These are phyloP conservation scores for Aporrectodea caliginosa DNA, from an alignment of 1,140 invertebrate species.

Conservation along the genomic window DNA sequence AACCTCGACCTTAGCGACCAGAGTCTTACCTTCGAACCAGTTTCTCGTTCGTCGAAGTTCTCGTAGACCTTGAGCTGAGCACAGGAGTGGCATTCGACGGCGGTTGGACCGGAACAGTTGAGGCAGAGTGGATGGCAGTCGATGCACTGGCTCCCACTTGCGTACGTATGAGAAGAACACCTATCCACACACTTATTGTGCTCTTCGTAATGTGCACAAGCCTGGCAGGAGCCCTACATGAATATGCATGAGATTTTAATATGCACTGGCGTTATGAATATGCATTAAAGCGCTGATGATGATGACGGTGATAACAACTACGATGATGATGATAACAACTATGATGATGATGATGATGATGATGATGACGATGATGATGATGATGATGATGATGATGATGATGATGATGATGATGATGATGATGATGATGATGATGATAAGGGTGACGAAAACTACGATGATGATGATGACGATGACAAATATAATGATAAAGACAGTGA, in stretches of 20 bases:
- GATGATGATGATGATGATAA: too few species aligned
- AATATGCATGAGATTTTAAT: too few species aligned
- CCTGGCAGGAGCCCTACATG: too few species aligned
- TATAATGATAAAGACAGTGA: too few species aligned
- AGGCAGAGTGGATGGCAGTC: conserved; percentile 4
- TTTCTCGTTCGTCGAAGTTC: not conserved
- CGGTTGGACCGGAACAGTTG: conserved; percentile 7
- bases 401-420: not conserved
- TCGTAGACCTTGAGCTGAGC: not conserved
- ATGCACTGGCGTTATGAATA: not conserved
- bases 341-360: conserved; percentile 4
- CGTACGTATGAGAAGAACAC: not conserved
- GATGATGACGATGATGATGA: conserved; percentile 12
- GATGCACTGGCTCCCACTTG: conserved; percentile 22
- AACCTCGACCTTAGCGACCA: too few species aligned
- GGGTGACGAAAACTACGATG: too few species aligned
- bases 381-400: not conserved
- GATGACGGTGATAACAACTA: not conserved
- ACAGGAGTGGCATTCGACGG: conserved; percentile 1
- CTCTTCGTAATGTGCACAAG: not conserved
- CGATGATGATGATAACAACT: not conserved
- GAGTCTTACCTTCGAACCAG: not conserved
- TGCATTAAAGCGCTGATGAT: not conserved
- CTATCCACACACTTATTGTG: not conserved
- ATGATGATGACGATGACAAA: too few species aligned